Evolutionary conservation across 2,797 vertebrate species (phyloP).

Genomic region (Botia kubotai): DNA sequence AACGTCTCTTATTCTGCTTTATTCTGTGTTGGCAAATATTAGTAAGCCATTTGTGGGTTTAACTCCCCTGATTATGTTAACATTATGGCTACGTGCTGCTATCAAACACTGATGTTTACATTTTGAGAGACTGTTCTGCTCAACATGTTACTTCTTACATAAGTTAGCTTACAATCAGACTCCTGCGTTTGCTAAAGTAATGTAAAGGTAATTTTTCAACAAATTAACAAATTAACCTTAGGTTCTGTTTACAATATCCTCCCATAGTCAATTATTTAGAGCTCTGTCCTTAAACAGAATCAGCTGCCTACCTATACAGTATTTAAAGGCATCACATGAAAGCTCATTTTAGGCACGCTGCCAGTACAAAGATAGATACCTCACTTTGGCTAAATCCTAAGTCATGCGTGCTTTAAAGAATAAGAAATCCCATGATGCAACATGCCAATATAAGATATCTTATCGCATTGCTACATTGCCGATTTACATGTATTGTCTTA

Average conservation of each 20-base stretch:
- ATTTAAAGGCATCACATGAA: neutral
- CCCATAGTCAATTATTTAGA: neutral
- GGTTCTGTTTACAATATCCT: conserved; percentile 3
- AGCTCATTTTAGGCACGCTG: neutral
- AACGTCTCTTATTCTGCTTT: neutral
- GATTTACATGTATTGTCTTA: neutral
- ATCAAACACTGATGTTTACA: no score
- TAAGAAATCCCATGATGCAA: neutral
- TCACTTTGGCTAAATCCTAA: neutral
- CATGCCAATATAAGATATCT: neutral
- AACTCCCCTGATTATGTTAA: no score
- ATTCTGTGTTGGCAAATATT: neutral
- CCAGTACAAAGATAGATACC: neutral
- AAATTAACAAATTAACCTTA: neutral
- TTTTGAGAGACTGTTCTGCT: no score
- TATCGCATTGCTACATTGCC: neutral
- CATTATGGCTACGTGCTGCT: no score
- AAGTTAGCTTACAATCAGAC: no score
- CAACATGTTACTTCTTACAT: no score
- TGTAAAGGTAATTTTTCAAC: neutral
- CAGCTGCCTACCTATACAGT: neutral
- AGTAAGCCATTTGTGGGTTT: no score
- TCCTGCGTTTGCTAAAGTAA: no score
- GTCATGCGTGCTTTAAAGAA: neutral
- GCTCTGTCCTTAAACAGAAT: neutral